Evolutionary conservation across 1,140 invertebrate genomes (phyloP).

Genomic region (Gryon sp.): DNA sequence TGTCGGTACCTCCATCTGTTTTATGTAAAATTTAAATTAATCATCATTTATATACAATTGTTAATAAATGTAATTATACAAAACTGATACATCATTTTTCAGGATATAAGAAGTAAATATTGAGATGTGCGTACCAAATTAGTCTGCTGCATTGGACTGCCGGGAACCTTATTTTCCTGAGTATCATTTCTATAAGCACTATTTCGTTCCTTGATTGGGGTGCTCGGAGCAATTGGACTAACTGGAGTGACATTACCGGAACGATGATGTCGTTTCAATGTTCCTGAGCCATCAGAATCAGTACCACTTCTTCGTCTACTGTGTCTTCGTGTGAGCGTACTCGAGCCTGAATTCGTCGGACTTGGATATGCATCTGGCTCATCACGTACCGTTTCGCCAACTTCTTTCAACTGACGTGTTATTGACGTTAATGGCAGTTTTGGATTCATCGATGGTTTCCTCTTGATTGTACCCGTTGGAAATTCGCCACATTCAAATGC

Average conservation of each 20-base stretch:
- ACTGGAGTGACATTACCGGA: constrained; percentile 80
- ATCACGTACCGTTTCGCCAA: constrained; percentile 83
- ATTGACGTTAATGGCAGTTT: constrained; percentile 94
- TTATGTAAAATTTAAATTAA: constrained; percentile 10
- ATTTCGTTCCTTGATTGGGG: constrained; percentile 78
- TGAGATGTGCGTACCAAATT: constrained; percentile 79
- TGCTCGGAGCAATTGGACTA: constrained; percentile 77
- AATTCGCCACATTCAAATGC: constrained; percentile 78
- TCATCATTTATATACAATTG: not conserved
- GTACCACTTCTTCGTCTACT: constrained; percentile 81
- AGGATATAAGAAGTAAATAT: too few species aligned
- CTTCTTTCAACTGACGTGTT: constrained; percentile 91
- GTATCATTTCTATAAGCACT: constrained; percentile 73
- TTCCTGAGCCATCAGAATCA: constrained; percentile 83
- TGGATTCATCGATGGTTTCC: constrained; percentile 93
- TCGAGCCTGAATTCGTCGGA: constrained; percentile 76
- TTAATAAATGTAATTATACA: too few species aligned
- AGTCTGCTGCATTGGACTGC: constrained; percentile 75
- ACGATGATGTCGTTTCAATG: constrained; percentile 81
- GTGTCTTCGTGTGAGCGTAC: constrained; percentile 81
- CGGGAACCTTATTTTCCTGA: constrained; percentile 75
- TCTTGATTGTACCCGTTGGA: constrained; percentile 87
- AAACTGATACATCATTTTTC: too few species aligned
- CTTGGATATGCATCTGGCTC: constrained; percentile 76
- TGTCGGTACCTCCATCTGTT: constrained; percentile 79